phyloP scores from a whole-genome alignment of 2,113 vertebrate genomes.

The Acrocephalus kingi region DNA sequence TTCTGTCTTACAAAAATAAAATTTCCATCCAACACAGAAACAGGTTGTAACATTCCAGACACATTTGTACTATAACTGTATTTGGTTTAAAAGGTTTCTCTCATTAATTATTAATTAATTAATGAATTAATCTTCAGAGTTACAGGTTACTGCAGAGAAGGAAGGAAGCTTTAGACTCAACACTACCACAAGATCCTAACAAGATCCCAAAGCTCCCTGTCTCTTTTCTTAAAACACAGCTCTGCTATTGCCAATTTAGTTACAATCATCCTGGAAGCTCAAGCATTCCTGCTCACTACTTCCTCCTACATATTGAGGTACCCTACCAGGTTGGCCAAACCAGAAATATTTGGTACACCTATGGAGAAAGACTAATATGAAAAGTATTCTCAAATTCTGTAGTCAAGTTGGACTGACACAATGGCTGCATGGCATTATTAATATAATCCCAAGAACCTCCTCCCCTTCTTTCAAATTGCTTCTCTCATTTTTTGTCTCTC shows the following conservation, averaged over 20 bases:
- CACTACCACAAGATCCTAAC: neutral
- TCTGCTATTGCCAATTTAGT: neutral
- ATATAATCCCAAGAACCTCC: neutral
- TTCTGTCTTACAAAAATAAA: conserved; percentile 73
- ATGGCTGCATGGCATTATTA: neutral
- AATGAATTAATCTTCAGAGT: neutral
- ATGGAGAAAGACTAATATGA: neutral
- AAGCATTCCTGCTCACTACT: neutral
- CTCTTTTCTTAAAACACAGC: neutral
- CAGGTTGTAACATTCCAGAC: neutral
- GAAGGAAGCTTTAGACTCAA: neutral
- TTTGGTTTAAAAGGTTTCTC: neutral
- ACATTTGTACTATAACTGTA: neutral
- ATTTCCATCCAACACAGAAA: conserved; percentile 61
- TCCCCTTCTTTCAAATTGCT: neutral
- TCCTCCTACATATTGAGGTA: neutral
- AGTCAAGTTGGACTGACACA: neutral
- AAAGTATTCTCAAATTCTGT: neutral
- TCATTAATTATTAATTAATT: too few species aligned
- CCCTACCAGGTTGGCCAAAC: neutral
- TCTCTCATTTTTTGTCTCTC: neutral
- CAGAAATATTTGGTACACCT: neutral
- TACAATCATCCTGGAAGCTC: neutral
- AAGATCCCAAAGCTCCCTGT: neutral
- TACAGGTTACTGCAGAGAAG: neutral